Evolutionary conservation across 2,888 invertebrate species (phyloP).

Genomic region (Trachelus stipa): DNA sequence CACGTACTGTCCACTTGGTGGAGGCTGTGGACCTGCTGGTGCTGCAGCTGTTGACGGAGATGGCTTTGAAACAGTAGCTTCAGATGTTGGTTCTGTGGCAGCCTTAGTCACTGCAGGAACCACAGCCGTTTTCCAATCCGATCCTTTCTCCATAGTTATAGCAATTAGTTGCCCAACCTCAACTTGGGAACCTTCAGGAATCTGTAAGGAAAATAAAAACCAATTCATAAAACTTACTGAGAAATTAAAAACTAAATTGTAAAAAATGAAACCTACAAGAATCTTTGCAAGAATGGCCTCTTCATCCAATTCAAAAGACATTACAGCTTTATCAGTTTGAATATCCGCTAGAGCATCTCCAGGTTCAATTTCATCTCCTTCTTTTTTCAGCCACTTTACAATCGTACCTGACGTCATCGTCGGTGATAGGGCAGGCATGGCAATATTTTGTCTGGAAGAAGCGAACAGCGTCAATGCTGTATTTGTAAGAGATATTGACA

Average conservation of each 20-base stretch:
- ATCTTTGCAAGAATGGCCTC: conserved; percentile 73
- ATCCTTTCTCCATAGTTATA: conserved; percentile 72
- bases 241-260: neutral
- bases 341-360: conserved; percentile 76
- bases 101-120: conserved; percentile 49
- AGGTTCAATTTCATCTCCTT: conserved; percentile 69
- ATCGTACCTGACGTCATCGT: conserved; percentile 75
- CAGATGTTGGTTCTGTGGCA: conserved; percentile 19
- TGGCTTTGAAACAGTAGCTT: conserved; percentile 18
- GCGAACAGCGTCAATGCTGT: neutral
- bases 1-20: conserved; percentile 56
- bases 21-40: conserved; percentile 28
- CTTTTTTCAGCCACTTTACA: conserved; percentile 71
- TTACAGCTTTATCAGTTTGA: conserved; percentile 76
- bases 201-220: conserved; percentile 47
- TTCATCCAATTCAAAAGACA: conserved; percentile 73
- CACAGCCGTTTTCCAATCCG: conserved; percentile 71
- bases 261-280: conserved; percentile 60
- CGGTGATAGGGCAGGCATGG: conserved; percentile 74
- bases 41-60: conserved; percentile 23
- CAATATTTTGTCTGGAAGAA: conserved; percentile 56
- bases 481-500: neutral
- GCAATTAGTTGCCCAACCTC: conserved; percentile 72
- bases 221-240: neutral
- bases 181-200: conserved; percentile 67